A percentile compares a stretch with the other conserved stretches of the same genome.
Conservation (phyloP, 2,113 vertebrate genomes). For the Chaenogobius annularis region DNA sequence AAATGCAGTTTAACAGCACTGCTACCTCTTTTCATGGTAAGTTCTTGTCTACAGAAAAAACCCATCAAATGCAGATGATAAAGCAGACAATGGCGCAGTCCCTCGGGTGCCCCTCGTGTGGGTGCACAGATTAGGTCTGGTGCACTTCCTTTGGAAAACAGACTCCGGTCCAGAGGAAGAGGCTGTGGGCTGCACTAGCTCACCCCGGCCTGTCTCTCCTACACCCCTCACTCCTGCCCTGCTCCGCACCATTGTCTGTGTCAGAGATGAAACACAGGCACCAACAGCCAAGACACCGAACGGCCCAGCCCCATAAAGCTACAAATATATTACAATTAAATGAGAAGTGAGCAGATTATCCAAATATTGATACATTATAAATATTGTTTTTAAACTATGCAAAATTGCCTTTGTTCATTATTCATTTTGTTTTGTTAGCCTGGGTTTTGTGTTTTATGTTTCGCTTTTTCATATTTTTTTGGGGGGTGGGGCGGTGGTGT, state of each 20-base stretch:
- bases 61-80: constrained; percentile 75
- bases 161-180: constrained; percentile 77
- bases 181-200: constrained; percentile 83
- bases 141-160: constrained; percentile 89
- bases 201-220: constrained; percentile 83
- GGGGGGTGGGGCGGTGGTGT: too few species aligned
- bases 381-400: too few species aligned
- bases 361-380: too few species aligned
- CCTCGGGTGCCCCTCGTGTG: constrained; percentile 73
- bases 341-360: too few species aligned
- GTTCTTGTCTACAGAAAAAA: constrained; percentile 57
- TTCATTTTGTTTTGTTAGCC: too few species aligned
- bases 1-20: too few species aligned
- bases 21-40: constrained; percentile 51
- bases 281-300: constrained; percentile 53
- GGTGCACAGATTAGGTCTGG: constrained; percentile 87
- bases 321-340: constrained; percentile 16
- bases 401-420: too few species aligned
- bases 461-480: too few species aligned
- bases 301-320: constrained; percentile 65
- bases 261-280: constrained; percentile 71
- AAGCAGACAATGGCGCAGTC: constrained; percentile 86
- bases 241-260: constrained; percentile 37
- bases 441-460: too few species aligned
- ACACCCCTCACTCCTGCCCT: constrained; percentile 12